A percentile compares a stretch with the other conserved stretches of the same genome.
phyloP scores from a whole-genome alignment of 2,797 vertebrate species.

The Acridotheres tristis region DNA sequence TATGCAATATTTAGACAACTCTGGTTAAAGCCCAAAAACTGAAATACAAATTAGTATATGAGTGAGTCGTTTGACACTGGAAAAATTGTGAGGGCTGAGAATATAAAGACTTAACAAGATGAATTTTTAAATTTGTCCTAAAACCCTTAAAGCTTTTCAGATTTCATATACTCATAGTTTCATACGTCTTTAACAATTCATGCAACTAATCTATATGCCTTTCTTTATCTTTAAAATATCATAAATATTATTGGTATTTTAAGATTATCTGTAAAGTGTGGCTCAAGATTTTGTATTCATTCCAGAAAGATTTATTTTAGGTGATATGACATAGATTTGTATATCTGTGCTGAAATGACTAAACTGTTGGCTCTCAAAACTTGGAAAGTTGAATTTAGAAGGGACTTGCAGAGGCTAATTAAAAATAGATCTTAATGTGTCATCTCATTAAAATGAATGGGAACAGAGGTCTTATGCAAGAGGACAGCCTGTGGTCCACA shows the following conservation, averaged over 20 bases:
- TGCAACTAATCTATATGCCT: background rate
- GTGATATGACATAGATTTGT: background rate
- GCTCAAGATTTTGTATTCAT: background rate
- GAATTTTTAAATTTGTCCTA: background rate
- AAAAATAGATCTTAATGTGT: constrained; percentile 47
- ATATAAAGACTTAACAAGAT: background rate
- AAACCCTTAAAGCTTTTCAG: background rate
- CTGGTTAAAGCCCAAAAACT: background rate
- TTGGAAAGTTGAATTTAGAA: constrained; percentile 12
- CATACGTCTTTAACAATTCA: background rate
- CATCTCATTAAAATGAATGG: constrained; percentile 55
- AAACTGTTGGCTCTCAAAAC: background rate
- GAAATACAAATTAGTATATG: background rate
- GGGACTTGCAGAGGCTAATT: constrained; percentile 13
- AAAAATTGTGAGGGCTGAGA: background rate
- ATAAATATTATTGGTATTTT: background rate
- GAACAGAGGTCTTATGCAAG: constrained; percentile 29
- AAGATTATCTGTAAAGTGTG: background rate
- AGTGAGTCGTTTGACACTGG: background rate
- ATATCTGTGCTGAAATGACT: constrained; percentile 19
- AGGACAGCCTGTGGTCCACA: background rate
- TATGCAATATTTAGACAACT: background rate
- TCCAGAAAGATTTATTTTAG: constrained; percentile 20
- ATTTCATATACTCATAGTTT: background rate
- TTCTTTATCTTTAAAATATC: background rate